A percentile compares a stretch with the other conserved stretches of the same genome.
Conservation (phyloP, 2,113 vertebrate species). For the Bambusicola thoracicus region DNA sequence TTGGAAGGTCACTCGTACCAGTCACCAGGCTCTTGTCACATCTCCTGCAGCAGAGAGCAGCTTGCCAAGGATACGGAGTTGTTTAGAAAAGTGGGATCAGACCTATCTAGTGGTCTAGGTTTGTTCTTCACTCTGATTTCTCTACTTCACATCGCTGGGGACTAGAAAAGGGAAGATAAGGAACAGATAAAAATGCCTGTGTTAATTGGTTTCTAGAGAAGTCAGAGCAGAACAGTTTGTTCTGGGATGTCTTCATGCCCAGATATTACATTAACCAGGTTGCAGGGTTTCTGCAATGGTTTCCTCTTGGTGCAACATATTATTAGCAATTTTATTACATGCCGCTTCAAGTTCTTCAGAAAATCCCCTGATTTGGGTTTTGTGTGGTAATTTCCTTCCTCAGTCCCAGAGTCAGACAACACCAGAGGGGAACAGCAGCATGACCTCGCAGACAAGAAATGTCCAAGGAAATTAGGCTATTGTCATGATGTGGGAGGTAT, state of each 20-base stretch:
- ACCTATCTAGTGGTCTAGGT: fast-evolving
- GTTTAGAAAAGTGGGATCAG: background rate
- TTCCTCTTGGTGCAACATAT: constrained; percentile 43
- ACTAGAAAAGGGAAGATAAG: background rate
- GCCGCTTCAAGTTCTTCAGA: constrained; percentile 38
- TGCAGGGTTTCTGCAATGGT: constrained; percentile 44
- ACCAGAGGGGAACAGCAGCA: background rate
- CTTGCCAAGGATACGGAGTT: background rate
- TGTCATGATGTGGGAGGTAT: background rate
- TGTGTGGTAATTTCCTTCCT: constrained; percentile 46
- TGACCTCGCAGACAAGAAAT: background rate
- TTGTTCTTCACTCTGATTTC: background rate
- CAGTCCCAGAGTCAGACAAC: background rate
- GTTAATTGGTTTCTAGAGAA: constrained; percentile 61
- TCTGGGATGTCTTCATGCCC: constrained; percentile 62
- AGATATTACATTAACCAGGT: constrained; percentile 60
- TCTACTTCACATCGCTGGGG: background rate
- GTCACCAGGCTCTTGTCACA: background rate
- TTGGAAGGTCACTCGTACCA: constrained; percentile 33
- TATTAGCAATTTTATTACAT: constrained; percentile 55
- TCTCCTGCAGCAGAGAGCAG: background rate
- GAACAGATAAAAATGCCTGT: constrained; percentile 33
- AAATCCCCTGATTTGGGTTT: background rate
- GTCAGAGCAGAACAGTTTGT: constrained; percentile 61
- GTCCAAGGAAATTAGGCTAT: background rate